Base-by-base conservation (phyloP, 2,888 invertebrate genomes). In the Synergus gifuensis region DNA sequence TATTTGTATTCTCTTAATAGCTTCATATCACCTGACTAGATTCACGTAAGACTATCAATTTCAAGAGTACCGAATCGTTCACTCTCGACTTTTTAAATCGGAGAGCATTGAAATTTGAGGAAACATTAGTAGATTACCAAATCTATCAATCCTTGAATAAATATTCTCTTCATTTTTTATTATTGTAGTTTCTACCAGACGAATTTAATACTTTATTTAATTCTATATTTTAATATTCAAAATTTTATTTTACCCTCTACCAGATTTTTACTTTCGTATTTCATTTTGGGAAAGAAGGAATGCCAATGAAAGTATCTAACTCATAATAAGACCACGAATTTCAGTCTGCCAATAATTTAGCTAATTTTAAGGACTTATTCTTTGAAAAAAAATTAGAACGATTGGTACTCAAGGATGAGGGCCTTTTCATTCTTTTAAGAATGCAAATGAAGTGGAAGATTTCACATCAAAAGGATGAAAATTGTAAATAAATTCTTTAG, bases 11-110 rank as follows among this genome's bases (percentile, higher is more conserved):
- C 77, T 87, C 79, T 82, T 89, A 63, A 76, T 87, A 83, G 64
- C 81, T 69, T 85, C 84, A 79, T 85, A 85, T 83, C 85, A 84
- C 79, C 81, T 87, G 77, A 81, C 86, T 73, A 83, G 85, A 79
- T 85, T 84, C 63, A 84, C 87, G 86, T 88, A 88, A 88, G 83
- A 66, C 69, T 77, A 54, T 54, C 28, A 62, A 73, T 49, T 63
- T 54, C 18, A 44, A 67, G 73, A 73, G 73, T 54, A 73, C 73
- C 54, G 3, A 73, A 40, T 73, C 73, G 54, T 73, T 73, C 36
- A 36, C n/a, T 11, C 7, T 28, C 12, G 11, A 22, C 12, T 12
- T n/a, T 69, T 28, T 11, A 54, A 42, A 54, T 18, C n/a, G 5
- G 5, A 49, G 54, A 40, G n/a, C 16, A 54, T 36, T 73, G 9